These are phyloP conservation scores for Oryzias sinensis DNA, from an alignment of 2,797 vertebrate genomes.

Conservation along the genomic window DNA sequence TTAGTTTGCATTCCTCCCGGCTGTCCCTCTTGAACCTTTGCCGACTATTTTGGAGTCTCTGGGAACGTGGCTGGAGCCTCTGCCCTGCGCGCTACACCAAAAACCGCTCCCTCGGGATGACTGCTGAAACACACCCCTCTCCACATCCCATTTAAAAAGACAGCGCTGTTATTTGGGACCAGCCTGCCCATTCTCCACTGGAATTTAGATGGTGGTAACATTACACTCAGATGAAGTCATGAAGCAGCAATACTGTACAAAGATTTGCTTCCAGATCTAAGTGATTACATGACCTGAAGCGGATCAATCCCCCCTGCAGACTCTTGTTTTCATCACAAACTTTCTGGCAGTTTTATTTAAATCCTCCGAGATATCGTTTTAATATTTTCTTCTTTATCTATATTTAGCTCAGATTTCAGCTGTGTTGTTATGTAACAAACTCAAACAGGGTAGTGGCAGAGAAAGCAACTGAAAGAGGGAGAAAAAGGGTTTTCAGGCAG, in stretches of 20 bases:
- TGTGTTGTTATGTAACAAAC: not conserved
- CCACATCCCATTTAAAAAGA: conserved; percentile 81
- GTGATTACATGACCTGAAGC: not conserved
- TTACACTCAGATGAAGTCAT: conserved; percentile 25
- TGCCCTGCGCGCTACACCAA: conserved; percentile 68
- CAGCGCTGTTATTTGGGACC: conserved; percentile 60
- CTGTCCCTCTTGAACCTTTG: conserved; percentile 47
- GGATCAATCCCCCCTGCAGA: not conserved
- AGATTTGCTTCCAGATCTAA: not conserved
- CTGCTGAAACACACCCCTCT: conserved; percentile 77
- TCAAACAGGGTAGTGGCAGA: not conserved
- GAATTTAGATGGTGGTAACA: conserved; percentile 10
- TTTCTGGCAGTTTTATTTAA: not conserved
- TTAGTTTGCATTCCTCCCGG: conserved; percentile 65
- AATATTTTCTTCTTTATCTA: not conserved
- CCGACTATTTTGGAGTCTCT: conserved; percentile 72
- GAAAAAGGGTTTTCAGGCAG: conserved; percentile 1
- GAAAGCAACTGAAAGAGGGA: not conserved
- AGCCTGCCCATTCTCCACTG: conserved; percentile 9
- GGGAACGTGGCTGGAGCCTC: conserved; percentile 73
- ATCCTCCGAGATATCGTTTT: not conserved
- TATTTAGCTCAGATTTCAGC: not conserved
- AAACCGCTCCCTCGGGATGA: conserved; percentile 70
- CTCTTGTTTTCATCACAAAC: not conserved
- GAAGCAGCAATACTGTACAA: not conserved